A percentile compares a stretch with the other conserved stretches of the same genome.
phyloP scores from a whole-genome alignment of 2,797 vertebrate genomes.

The Phaenicophaeus curvirostris region DNA sequence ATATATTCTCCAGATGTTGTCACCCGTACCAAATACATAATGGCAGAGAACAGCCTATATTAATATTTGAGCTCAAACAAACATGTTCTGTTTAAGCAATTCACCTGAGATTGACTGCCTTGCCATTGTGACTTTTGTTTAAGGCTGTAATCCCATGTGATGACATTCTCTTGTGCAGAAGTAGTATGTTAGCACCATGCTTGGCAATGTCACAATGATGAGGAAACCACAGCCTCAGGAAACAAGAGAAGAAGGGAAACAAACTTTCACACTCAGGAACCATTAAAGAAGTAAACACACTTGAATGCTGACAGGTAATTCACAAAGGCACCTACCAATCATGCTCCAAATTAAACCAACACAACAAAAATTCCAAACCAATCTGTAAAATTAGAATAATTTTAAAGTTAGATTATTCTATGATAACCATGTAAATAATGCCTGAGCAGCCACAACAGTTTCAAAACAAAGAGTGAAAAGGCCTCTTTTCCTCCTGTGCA shows the following conservation, averaged over 20 bases:
- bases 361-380: background rate
- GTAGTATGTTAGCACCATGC: background rate
- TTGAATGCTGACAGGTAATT: background rate
- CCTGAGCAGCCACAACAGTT: background rate
- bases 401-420: background rate
- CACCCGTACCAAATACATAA: conserved; percentile 45
- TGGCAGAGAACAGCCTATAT: conserved; percentile 38
- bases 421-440: background rate
- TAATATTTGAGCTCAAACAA: conserved; percentile 54
- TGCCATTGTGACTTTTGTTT: conserved; percentile 39
- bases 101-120: conserved; percentile 43
- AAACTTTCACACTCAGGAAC: conserved; percentile 42
- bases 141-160: conserved; percentile 32
- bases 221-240: conserved; percentile 42
- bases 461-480: background rate
- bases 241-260: conserved; percentile 37
- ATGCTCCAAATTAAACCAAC: background rate
- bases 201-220: conserved; percentile 14
- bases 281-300: conserved; percentile 56
- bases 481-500: background rate
- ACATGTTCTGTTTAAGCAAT: conserved; percentile 59
- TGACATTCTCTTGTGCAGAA: conserved; percentile 31
- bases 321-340: background rate
- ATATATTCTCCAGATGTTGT: conserved; percentile 57
- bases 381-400: background rate